phyloP scores from a whole-genome alignment of 2,888 invertebrate species.

The Catocala nupta region DNA sequence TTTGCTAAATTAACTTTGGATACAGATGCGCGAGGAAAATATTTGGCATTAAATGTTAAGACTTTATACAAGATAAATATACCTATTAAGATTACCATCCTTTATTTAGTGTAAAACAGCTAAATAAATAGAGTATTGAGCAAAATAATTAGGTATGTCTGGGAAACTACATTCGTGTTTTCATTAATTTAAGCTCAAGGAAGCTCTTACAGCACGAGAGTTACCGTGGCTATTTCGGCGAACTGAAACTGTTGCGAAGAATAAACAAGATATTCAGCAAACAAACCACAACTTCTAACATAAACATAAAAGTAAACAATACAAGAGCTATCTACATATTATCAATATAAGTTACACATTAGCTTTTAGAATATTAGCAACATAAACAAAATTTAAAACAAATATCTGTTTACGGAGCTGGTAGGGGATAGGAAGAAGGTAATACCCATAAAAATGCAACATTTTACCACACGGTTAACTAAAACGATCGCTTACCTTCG shows the following conservation, averaged over 20 bases:
- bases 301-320: too few species aligned
- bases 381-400: neutral
- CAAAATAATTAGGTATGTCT: too few species aligned
- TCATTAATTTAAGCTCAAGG: neutral
- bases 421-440: neutral
- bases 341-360: too few species aligned
- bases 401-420: neutral
- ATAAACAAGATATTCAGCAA: neutral
- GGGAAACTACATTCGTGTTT: too few species aligned
- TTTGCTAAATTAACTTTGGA: conserved; percentile 7
- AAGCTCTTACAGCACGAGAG: neutral
- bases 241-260: conserved; percentile 1
- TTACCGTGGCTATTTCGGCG: neutral
- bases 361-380: neutral
- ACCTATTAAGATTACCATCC: too few species aligned
- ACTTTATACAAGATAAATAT: too few species aligned
- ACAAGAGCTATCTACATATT: too few species aligned
- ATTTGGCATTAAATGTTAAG: too few species aligned
- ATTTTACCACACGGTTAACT: neutral
- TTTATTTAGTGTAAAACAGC: too few species aligned
- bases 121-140: too few species aligned
- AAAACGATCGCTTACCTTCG: neutral
- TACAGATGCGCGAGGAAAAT: neutral
- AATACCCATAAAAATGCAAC: neutral
- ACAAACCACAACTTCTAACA: neutral